Base-by-base conservation (phyloP, 2,797 vertebrate species). In the Sandelia bainsii region DNA sequence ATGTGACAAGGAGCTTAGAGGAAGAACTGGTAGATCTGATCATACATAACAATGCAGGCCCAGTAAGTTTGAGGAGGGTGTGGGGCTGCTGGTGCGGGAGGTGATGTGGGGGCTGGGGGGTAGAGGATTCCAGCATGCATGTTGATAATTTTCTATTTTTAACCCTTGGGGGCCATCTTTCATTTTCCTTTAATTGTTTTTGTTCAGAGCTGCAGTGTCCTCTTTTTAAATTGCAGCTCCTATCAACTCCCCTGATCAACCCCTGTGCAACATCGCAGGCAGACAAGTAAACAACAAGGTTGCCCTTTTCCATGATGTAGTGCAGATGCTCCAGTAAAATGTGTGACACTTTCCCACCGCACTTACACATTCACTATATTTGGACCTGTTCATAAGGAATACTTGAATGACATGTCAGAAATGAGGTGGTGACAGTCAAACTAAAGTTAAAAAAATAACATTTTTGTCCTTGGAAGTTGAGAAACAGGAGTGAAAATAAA, bases 1-100 rank as follows among this genome's bases (percentile, higher is more conserved):
- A 99, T 99, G 97, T 99, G 98, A 99, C 98, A 98, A 99, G 98
- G 97, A 99, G 98, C 98, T 99, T 98, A 98, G 97, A 99, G 97
- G 93, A 99, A 95, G 97, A 97, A 98, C 96, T 97, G 95, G 96
- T 96, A 99, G 97, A 99, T 99, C 96, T 95, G 97, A 99, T 99
- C 98, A 91, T 96, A 97, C 96, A 97, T 97, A 98, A 96, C 97
- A 97, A 97, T 97, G 96, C 91, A 92, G 90, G 94, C 96, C 94
- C 96, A 94, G 95, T 96, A 98, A 99, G 95, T 99, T 98, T 98
- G 85, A 79, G 77, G 80, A 57, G 75, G 72, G 68, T 45, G 45
- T 57, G 70, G 92, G 92, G 88, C 88, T 81, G 78, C 80, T 75
- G 84, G 84, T 68, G 81, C 63, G 53, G 76, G 92, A 72, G 79